These are phyloP conservation scores for Pristionchus mayeri DNA, from an alignment of 2,888 invertebrate species.

Conservation along the genomic window DNA sequence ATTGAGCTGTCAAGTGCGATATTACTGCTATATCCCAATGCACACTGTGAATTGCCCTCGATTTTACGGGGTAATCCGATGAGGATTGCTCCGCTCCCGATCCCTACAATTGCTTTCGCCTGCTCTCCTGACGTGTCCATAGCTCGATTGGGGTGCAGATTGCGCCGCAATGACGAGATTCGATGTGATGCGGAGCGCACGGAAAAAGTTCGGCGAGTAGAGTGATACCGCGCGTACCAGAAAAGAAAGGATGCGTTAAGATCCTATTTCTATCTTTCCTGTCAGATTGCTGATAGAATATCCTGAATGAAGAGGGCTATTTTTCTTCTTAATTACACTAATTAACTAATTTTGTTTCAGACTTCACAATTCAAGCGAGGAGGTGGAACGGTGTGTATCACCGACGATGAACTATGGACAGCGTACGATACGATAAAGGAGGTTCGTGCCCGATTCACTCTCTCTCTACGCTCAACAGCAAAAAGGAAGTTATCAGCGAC, in stretches of 20 bases:
- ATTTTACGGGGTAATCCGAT: too few species aligned
- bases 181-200: not conserved
- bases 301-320: too few species aligned
- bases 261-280: too few species aligned
- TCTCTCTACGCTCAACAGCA: too few species aligned
- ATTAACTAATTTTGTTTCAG: constrained; percentile 79
- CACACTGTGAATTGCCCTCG: too few species aligned
- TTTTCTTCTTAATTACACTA: not conserved
- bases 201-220: not conserved
- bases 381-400: constrained; percentile 89
- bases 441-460: not conserved
- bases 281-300: too few species aligned
- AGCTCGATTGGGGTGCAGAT: not conserved
- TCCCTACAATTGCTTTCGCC: too few species aligned
- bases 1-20: too few species aligned
- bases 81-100: too few species aligned
- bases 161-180: constrained; percentile 3
- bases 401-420: constrained; percentile 82
- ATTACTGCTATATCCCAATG: too few species aligned
- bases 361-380: constrained; percentile 86
- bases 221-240: not conserved
- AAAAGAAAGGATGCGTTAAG: too few species aligned
- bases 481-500: too few species aligned
- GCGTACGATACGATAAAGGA: constrained; percentile 80
- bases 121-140: not conserved